phyloP scores from a whole-genome alignment of 2,888 invertebrate genomes.

The Colostygia pectinataria region DNA sequence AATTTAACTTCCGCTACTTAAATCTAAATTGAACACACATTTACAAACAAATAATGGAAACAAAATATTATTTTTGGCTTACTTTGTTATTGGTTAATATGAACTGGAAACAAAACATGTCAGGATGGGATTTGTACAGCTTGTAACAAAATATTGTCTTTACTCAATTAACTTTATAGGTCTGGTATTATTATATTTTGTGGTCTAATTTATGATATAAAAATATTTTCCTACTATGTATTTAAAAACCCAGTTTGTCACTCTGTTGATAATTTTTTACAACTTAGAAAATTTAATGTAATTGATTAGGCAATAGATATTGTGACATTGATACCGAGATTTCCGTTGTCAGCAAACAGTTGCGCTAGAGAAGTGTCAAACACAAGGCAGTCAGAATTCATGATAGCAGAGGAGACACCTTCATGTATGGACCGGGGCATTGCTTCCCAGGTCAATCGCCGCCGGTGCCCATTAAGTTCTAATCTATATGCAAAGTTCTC shows the following conservation, averaged over 20 bases:
- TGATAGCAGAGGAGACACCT: constrained; percentile 98
- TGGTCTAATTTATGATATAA: constrained; percentile 46
- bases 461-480: constrained; percentile 96
- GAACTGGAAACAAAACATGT: constrained; percentile 42
- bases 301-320: constrained; percentile 92
- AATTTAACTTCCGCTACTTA: constrained; percentile 68
- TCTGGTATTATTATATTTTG: too few relatives aligned
- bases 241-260: constrained; percentile 48
- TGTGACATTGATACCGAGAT: constrained; percentile 99
- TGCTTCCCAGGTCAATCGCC: constrained; percentile 99
- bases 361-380: constrained; percentile 99
- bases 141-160: constrained; percentile 47
- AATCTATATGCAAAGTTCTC: constrained; percentile 99
- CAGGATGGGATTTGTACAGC: constrained; percentile 40
- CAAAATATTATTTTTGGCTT: constrained; percentile 72
- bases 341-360: constrained; percentile 99
- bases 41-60: constrained; percentile 61
- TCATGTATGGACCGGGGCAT: constrained; percentile 99
- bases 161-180: constrained; percentile 26
- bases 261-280: constrained; percentile 37
- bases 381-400: constrained; percentile 98
- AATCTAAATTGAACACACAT: constrained; percentile 76
- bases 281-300: constrained; percentile 41
- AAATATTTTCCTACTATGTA: constrained; percentile 38
- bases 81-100: constrained; percentile 58